Evolutionary conservation across 2,113 vertebrate genomes (phyloP).

Genomic region (Ictidomys tridecemlineatus): DNA sequence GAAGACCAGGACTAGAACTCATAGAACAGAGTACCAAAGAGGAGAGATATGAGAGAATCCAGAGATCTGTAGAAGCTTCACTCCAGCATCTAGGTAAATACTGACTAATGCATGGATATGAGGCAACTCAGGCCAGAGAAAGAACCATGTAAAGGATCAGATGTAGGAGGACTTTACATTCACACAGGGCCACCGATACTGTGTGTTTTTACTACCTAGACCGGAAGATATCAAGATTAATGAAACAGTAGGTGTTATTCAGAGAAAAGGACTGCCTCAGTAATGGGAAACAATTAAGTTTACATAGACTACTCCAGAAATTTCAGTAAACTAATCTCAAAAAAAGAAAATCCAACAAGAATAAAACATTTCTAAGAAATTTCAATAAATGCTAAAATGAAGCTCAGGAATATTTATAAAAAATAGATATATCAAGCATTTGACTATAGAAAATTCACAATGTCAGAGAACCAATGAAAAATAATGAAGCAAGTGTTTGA

Average conservation of each 20-base stretch:
- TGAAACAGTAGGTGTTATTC: neutral
- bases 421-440: neutral
- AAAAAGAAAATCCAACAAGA: neutral
- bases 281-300: neutral
- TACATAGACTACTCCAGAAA: neutral
- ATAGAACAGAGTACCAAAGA: neutral
- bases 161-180: rapidly evolving
- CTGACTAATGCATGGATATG: neutral
- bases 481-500: neutral
- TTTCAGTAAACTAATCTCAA: neutral
- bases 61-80: too few species aligned
- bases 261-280: neutral
- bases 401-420: neutral
- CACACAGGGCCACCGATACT: neutral
- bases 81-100: too few species aligned
- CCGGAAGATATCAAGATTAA: neutral
- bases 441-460: neutral
- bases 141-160: neutral
- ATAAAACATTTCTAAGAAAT: neutral
- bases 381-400: neutral
- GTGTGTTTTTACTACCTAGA: neutral
- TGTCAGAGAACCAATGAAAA: neutral
- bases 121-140: neutral
- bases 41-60: neutral
- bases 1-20: neutral